Percentiles rank a stretch among this genome's conserved stretches.
These are phyloP conservation scores for Nezara viridula DNA, from an alignment of 2,888 invertebrate genomes.

Conservation along the genomic window DNA sequence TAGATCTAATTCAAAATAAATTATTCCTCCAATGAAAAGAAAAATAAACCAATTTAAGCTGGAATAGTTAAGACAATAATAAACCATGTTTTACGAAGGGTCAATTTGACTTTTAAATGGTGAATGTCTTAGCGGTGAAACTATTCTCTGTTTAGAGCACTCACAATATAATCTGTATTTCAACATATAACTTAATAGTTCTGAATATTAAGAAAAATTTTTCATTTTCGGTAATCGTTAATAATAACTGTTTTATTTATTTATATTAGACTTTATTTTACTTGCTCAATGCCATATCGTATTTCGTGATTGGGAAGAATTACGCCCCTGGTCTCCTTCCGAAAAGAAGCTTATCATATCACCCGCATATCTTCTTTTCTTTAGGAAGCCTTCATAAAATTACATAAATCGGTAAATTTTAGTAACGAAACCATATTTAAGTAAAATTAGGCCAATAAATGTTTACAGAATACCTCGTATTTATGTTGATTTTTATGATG, in stretches of 20 bases:
- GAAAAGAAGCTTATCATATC: slow-evolving; percentile 13
- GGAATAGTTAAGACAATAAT: neutral
- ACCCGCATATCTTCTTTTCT: slow-evolving; percentile 9
- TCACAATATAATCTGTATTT: neutral
- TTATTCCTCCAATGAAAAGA: neutral
- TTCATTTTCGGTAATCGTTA: neutral
- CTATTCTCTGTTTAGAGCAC: neutral
- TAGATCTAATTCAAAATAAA: neutral
- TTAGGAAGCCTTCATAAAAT: neutral
- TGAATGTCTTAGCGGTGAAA: neutral
- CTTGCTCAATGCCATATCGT: neutral
- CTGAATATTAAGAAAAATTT: neutral
- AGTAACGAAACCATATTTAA: neutral
- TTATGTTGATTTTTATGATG: neutral
- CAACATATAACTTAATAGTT: neutral
- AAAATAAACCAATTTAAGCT: neutral
- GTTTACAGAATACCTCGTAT: neutral
- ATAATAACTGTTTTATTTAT: neutral
- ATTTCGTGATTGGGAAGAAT: slow-evolving; percentile 13
- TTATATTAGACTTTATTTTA: neutral
- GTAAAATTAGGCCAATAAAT: neutral
- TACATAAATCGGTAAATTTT: neutral
- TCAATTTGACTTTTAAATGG: neutral
- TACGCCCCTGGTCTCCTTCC: neutral
- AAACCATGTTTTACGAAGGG: neutral